Percentiles rank a stretch among this genome's conserved stretches.
These are phyloP conservation scores for Lutjanus erythropterus DNA, from an alignment of 2,113 vertebrate genomes.

Conservation along the genomic window DNA sequence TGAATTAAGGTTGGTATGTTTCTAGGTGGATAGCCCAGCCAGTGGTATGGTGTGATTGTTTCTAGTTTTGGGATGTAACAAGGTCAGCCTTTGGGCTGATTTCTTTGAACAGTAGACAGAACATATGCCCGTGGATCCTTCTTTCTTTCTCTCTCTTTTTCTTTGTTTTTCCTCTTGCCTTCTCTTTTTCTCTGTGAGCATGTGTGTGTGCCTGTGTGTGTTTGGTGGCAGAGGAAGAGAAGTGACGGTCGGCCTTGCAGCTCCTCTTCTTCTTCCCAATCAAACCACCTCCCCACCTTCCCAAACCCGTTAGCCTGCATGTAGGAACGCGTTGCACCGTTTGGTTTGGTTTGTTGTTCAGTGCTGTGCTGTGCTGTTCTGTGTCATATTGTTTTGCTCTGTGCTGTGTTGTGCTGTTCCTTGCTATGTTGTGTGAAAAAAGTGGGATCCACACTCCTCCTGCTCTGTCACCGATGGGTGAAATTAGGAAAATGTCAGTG, in stretches of 20 bases:
- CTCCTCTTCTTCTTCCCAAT: conserved; percentile 49
- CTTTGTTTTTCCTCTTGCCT: conserved; percentile 22
- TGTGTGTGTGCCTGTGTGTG: conserved; percentile 20
- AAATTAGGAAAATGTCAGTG: not conserved
- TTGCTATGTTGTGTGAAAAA: not conserved
- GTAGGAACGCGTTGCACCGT: conserved; percentile 39
- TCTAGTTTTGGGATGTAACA: not conserved
- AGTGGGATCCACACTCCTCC: conserved; percentile 33
- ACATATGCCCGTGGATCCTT: conserved; percentile 29
- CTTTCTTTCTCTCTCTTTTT: conserved; percentile 38
- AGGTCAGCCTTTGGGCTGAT: conserved; percentile 3
- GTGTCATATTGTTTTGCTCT: conserved; percentile 2
- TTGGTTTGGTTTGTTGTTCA: conserved; percentile 15
- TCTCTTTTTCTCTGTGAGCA: conserved; percentile 27
- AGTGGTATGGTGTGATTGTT: not conserved
- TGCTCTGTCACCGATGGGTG: conserved; percentile 35
- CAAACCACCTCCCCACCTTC: conserved; percentile 16
- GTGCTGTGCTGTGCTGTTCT: conserved; percentile 49
- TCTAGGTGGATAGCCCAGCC: not conserved
- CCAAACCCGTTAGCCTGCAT: conserved; percentile 64
- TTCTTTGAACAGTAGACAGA: conserved; percentile 9
- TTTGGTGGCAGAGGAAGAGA: conserved; percentile 36
- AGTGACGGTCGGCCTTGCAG: conserved; percentile 2
- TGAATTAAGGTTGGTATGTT: no score
- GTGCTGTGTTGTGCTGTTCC: conserved; percentile 37